Conservation (phyloP, 37 sponge, comb jelly and placozoan genomes). For the Dysidea cf. avara region DNA sequence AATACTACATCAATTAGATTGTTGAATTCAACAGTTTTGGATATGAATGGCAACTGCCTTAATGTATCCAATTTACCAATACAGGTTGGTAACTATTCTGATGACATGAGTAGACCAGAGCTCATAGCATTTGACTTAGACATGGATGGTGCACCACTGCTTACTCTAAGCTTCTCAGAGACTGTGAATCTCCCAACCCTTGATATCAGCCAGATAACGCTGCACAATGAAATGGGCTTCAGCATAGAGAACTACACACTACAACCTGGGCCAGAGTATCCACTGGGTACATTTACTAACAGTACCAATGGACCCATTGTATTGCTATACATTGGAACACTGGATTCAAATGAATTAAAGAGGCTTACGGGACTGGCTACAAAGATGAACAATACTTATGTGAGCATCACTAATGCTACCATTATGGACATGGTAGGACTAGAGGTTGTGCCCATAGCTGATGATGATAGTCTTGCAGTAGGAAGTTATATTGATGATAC, state of each 20-base stretch:
- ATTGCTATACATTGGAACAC: constrained; percentile 52
- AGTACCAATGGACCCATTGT: constrained; percentile 69
- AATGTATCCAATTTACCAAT: constrained; percentile 66
- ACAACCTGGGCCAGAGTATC: constrained; percentile 7
- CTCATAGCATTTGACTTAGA: constrained; percentile 67
- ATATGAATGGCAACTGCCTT: constrained; percentile 65
- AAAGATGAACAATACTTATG: constrained; percentile 47
- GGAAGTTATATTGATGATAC: constrained; percentile 45
- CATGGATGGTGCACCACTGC: constrained; percentile 52
- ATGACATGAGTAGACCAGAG: constrained; percentile 64
- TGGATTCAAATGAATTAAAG: constrained; percentile 74
- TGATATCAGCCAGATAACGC: constrained; percentile 47
- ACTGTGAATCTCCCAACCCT: constrained; percentile 59
- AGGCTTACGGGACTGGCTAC: constrained; percentile 61
- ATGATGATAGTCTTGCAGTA: constrained; percentile 31
- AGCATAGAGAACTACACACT: constrained; percentile 36
- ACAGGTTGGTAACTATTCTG: constrained; percentile 18
- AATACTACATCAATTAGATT: constrained; percentile 55
- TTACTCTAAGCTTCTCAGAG: constrained; percentile 74
- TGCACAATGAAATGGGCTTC: constrained; percentile 22
- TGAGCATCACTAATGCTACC: constrained; percentile 33
- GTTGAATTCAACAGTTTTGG: constrained; percentile 29
- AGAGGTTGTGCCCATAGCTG: constrained; percentile 38
- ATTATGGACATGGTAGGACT: constrained; percentile 72
- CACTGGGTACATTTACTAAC: constrained; percentile 59